A percentile compares a stretch with the other conserved stretches of the same genome.
These are phyloP conservation scores for Drosophila ohnishii DNA, from an alignment of 1,140 invertebrate genomes.

Conservation along the genomic window DNA sequence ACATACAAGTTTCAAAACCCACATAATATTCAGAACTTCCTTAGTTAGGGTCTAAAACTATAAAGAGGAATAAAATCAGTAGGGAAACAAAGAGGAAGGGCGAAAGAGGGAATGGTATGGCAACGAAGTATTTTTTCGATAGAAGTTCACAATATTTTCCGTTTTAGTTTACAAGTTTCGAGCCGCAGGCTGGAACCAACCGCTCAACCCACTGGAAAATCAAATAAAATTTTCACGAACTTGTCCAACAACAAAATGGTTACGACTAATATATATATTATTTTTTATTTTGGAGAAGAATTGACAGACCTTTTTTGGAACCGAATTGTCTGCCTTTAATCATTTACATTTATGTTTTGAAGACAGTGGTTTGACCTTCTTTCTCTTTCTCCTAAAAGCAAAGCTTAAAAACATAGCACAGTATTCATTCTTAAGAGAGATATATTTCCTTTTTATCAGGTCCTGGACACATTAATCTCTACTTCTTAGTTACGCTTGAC, in stretches of 20 bases:
- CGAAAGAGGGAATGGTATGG: neutral
- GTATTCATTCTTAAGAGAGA: neutral
- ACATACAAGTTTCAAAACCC: neutral
- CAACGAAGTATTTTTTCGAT: conserved; percentile 48
- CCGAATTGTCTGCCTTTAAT: neutral
- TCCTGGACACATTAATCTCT: neutral
- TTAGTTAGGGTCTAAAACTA: neutral
- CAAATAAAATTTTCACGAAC: conserved; percentile 59
- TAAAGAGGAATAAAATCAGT: conserved; percentile 10
- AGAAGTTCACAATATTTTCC: conserved; percentile 64
- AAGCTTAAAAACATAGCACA: neutral
- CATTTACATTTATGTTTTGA: neutral
- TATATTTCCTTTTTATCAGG: neutral
- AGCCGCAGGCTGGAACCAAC: conserved; percentile 42
- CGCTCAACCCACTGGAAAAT: conserved; percentile 31
- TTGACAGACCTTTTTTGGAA: neutral
- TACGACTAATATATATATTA: neutral
- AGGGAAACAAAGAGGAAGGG: conserved; percentile 10
- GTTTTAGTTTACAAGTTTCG: conserved; percentile 72
- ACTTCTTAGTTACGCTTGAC: conserved; percentile 15
- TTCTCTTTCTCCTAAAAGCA: neutral
- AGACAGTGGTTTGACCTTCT: neutral
- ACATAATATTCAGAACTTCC: neutral
- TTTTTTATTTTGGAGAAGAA: conserved; percentile 1
- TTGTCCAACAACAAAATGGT: conserved; percentile 13